Evolutionary conservation across 2,113 vertebrate genomes (phyloP), one percentile per base, ranked within the genome.

Genomic region (Cryptomyrus ogoouensis): DNA sequence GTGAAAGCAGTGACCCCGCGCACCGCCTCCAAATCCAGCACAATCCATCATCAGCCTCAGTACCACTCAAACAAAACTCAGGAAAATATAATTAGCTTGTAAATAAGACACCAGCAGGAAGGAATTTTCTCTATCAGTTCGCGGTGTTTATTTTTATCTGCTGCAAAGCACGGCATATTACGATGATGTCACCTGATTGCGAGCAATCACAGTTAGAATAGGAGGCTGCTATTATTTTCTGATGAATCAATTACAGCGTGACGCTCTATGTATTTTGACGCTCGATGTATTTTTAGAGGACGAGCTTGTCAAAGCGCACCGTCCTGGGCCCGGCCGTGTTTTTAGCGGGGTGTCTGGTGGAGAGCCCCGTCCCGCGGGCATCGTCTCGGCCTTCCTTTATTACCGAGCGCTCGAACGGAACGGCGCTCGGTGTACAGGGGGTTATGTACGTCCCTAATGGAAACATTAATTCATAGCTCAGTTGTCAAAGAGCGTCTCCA

Each of bases 381-480:
- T 80, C 35, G 35, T 42, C 35, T 42, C 13, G 9, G 74, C 35
- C 15, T 42, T 15, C 74, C 74, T 80, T 80, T 42, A 42, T 80
- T 19, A 80, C 74, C 0, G 74, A 35, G 74, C 35, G 13, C 74
- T 80, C 5, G 35, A 42, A 80, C 35, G 15, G 74, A 80, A 42
- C 74, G 6, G 35, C 35, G 35, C 31, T 0, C 0, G 15, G 70
- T 3, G 74, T 17, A 17, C 35, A 19, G 74, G 13, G 74, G 35
- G 31, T 80, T 80, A 80, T 17, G 74, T 0, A 1, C 74, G 15
- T 39, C 74, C 35, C 35, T 42, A 42, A 80, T 80, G 74, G 74
- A 80, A 80, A 80, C 74, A 80, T 80, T 80, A 80, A 80, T 80
- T n/a, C 15, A 17, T 39, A 80, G 74, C 74, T 80, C 31, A 80